Base-by-base conservation (phyloP, 2,888 invertebrate species). In the Reticulitermes lucifugus region DNA sequence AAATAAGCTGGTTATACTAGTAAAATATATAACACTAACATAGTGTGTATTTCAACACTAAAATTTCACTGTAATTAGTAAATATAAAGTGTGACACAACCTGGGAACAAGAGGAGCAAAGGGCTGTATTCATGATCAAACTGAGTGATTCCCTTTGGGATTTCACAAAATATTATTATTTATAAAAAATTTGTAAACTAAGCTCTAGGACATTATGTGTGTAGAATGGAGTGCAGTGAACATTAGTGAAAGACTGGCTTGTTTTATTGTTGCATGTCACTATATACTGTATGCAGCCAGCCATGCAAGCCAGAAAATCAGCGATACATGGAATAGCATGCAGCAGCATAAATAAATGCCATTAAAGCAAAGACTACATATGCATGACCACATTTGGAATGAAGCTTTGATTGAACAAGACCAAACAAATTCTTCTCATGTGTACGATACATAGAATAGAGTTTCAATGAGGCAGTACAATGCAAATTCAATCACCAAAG, bases 201-300 rank as follows among this genome's bases (percentile, higher is more conserved):
- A 43, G 60, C 65, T 81, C 81, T 81, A 81, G 60, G 65, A 81
- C 81, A 81, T 81, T 60, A 60, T 81, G 81, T 81, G 81, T 81
- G 81, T 81, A 70, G 46, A 70, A 65, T 70, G 65, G 81, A 81
- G 81, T 81, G 81, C 81, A 81, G 70, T 46, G 29, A 65, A 43
- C 41, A 81, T 41, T 65, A 70, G 60, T 70, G 70, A 65, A 65
- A 43, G 65, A 70, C 22, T 70, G 81, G n/a, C 81, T 81, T 81
- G 46, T 80, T 55, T 35, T 73, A 10, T 71, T 71, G 25, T 71
- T 71, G 18, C 71, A 71, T 29, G 71, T 71, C 71, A 71, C 71
- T 71, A 71, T 35, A 41, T 73, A 73, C 73, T 73, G 65, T 18
- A 73, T 73, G 41, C 73, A 51, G 46, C 1, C 22, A 25, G 77